phyloP scores from a whole-genome alignment of 2,113 vertebrate genomes.

The Pagrus major region DNA sequence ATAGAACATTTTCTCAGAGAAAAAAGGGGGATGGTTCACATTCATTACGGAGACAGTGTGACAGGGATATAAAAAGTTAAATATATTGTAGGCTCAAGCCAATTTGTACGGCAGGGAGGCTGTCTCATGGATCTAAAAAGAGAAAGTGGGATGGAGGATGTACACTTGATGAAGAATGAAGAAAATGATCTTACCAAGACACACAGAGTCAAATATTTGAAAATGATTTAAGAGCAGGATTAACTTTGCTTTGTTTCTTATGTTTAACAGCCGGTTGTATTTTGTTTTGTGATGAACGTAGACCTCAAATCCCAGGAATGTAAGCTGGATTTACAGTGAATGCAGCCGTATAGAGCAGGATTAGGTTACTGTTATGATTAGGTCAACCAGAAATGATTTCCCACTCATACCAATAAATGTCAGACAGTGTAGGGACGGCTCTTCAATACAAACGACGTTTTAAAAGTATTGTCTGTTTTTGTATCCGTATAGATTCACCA shows the following conservation, averaged over 20 bases:
- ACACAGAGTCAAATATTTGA: not conserved
- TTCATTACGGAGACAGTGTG: slow-evolving; percentile 23
- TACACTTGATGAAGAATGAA: too few species aligned
- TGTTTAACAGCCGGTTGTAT: not conserved
- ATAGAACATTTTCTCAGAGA: slow-evolving; percentile 6
- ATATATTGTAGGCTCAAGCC: slow-evolving; percentile 11
- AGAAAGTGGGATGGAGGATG: too few species aligned
- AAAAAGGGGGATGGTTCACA: not conserved
- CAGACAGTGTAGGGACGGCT: slow-evolving; percentile 42
- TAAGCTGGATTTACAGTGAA: slow-evolving; percentile 37
- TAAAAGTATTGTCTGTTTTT: slow-evolving; percentile 55
- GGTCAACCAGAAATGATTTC: slow-evolving; percentile 65
- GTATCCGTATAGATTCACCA: slow-evolving; percentile 25
- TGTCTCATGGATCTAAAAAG: not conserved
- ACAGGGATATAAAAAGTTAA: slow-evolving; percentile 22
- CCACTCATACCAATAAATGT: slow-evolving; percentile 67
- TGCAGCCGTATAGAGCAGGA: slow-evolving; percentile 20
- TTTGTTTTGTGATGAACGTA: slow-evolving; percentile 4
- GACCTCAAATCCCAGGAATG: slow-evolving; percentile 4
- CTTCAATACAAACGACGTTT: slow-evolving; percentile 49
- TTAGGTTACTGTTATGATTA: slow-evolving; percentile 55
- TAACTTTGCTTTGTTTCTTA: not conserved
- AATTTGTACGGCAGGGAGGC: slow-evolving; percentile 22
- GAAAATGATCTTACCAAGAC: not conserved
- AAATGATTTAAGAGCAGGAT: slow-evolving; percentile 11